Evolutionary conservation across 2,888 invertebrate species (phyloP).

Genomic region (Lasioglossum leucozonium): DNA sequence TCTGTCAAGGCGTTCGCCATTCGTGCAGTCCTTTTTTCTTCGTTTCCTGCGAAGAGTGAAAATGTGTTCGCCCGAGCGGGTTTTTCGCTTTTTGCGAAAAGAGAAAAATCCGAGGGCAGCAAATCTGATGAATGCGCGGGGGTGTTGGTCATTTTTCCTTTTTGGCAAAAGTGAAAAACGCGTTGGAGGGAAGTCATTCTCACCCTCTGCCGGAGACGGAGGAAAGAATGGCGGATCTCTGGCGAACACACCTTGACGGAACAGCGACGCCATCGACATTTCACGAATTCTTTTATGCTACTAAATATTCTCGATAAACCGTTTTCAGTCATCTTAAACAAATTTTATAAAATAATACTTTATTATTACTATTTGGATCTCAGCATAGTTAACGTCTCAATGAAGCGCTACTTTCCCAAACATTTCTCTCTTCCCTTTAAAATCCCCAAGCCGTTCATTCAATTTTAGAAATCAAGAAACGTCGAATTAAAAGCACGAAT

Average conservation of each 20-base stretch:
- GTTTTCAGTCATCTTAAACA: no score
- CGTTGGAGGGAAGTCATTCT: not conserved
- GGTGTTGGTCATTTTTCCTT: no score
- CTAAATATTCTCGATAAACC: not conserved
- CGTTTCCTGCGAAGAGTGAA: not conserved
- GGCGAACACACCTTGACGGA: not conserved
- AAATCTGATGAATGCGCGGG: no score
- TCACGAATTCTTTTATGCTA: not conserved
- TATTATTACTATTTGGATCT: no score
- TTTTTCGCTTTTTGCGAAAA: not conserved
- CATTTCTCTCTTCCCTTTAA: no score
- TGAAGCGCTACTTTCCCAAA: no score
- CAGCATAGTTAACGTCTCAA: no score
- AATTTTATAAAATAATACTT: no score
- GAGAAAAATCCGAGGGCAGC: not conserved
- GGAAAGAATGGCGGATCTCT: not conserved
- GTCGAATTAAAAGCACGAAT: no score
- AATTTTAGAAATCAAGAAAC: no score
- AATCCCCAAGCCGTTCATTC: no score
- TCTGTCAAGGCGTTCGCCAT: not conserved
- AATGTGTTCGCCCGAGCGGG: not conserved
- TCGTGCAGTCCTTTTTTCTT: not conserved
- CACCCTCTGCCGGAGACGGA: not conserved
- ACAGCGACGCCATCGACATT: not conserved
- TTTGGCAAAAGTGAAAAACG: not conserved